Percentiles rank a stretch among this genome's conserved stretches.
These are phyloP conservation scores for Chelonus formosanus DNA, from an alignment of 2,888 invertebrate species.

Conservation along the genomic window DNA sequence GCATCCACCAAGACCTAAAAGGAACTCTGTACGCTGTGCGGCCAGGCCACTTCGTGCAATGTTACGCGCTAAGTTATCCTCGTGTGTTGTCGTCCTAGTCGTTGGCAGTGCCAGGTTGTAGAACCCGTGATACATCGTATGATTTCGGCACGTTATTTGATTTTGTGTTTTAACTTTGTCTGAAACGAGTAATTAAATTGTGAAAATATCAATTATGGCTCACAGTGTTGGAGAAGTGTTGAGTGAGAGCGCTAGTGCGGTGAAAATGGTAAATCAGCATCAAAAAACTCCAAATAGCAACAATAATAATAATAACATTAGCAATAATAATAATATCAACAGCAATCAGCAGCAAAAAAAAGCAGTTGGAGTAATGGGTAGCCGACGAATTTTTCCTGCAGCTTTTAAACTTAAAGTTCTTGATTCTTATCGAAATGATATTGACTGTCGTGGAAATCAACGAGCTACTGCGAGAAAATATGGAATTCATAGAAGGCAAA, in stretches of 20 bases:
- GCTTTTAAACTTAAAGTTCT: slow-evolving; percentile 89
- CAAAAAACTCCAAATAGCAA: slow-evolving; percentile 59
- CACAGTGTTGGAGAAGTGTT: slow-evolving; percentile 70
- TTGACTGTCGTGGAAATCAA: slow-evolving; percentile 89
- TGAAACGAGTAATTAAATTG: slow-evolving; percentile 11
- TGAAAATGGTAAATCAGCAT: slow-evolving; percentile 51
- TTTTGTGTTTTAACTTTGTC: slow-evolving; percentile 1
- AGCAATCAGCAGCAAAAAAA: slow-evolving; percentile 45
- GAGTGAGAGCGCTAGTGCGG: slow-evolving; percentile 60
- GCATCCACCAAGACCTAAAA: slow-evolving; percentile 63
- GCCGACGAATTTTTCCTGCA: slow-evolving; percentile 87
- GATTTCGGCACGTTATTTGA: slow-evolving; percentile 6
- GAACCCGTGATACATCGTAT: slow-evolving; percentile 23
- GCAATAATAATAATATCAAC: no score
- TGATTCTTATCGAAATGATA: slow-evolving; percentile 85
- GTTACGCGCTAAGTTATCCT: slow-evolving; percentile 60
- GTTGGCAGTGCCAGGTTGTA: slow-evolving; percentile 14
- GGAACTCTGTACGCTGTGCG: slow-evolving; percentile 51
- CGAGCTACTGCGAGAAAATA: slow-evolving; percentile 90
- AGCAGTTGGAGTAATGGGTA: slow-evolving; percentile 71
- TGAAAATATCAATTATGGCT: slow-evolving; percentile 65
- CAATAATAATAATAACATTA: slow-evolving; percentile 48
- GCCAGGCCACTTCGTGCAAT: slow-evolving; percentile 61
- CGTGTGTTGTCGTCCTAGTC: slow-evolving; percentile 47
- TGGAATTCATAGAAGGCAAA: slow-evolving; percentile 87